Conservation (phyloP, 2,113 vertebrate genomes). For the Petrocephalus microphthalmus region DNA sequence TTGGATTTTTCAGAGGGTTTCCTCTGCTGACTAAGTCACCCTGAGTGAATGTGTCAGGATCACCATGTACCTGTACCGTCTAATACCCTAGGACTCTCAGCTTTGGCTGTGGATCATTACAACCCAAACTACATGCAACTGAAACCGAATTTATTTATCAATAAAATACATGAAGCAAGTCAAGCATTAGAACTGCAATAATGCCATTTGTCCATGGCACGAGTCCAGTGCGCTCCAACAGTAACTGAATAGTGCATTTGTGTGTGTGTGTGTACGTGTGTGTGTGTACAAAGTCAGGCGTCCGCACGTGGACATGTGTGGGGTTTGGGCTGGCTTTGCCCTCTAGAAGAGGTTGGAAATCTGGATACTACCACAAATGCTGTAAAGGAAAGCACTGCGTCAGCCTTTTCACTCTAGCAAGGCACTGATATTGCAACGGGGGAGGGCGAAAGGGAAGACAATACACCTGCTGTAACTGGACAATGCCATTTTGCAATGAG, state of each 20-base stretch:
- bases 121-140: not conserved
- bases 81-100: not conserved
- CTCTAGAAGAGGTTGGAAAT: not conserved
- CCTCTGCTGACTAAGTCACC: not conserved
- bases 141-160: not conserved
- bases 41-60: not conserved
- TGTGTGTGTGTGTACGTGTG: not conserved
- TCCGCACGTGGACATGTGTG: not conserved
- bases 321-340: not conserved
- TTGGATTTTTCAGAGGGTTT: not conserved
- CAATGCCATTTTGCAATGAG: constrained; percentile 5
- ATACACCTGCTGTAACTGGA: not conserved
- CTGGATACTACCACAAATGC: not conserved
- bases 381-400: not conserved
- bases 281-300: not conserved
- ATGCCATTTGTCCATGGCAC: not conserved
- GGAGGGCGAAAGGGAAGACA: not conserved
- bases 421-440: not conserved
- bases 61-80: not conserved
- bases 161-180: not conserved
- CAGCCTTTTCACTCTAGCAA: constrained; percentile 6
- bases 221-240: not conserved
- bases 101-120: not conserved
- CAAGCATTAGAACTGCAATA: not conserved
- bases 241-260: not conserved